These are phyloP conservation scores for Chlorodrepanis virens DNA, from an alignment of 2,113 vertebrate species.

Conservation along the genomic window DNA sequence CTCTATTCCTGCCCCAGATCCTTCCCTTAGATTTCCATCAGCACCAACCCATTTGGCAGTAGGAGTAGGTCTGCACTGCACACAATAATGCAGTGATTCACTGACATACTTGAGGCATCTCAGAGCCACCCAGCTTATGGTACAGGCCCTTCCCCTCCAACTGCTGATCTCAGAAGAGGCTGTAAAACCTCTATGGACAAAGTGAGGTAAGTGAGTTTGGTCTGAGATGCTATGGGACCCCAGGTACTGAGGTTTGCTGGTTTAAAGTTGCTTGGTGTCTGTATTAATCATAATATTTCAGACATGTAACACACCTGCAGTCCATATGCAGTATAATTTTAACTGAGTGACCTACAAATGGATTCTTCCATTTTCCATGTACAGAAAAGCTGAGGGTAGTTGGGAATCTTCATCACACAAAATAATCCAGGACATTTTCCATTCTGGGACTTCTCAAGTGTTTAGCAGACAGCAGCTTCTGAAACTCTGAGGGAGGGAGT, in stretches of 20 bases:
- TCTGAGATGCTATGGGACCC: neutral
- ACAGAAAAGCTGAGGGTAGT: neutral
- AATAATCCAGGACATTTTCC: neutral
- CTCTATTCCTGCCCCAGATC: neutral
- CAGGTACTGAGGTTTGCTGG: neutral
- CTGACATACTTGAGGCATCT: neutral
- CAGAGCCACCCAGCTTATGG: neutral
- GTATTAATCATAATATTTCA: neutral
- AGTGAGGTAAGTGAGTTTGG: neutral
- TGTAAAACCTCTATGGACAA: neutral
- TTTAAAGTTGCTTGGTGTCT: neutral
- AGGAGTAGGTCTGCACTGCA: neutral
- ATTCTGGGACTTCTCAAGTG: neutral
- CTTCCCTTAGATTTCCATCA: neutral
- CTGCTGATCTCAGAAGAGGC: neutral
- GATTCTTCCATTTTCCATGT: neutral
- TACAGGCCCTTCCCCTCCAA: neutral
- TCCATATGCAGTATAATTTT: neutral
- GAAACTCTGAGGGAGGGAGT: neutral
- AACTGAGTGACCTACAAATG: neutral
- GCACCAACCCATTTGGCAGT: neutral
- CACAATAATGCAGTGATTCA: neutral
- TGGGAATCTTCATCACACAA: neutral
- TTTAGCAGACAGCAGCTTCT: neutral
- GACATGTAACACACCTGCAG: neutral